Conservation (phyloP, 2,888 invertebrate species). For the Apamea epomidion region DNA sequence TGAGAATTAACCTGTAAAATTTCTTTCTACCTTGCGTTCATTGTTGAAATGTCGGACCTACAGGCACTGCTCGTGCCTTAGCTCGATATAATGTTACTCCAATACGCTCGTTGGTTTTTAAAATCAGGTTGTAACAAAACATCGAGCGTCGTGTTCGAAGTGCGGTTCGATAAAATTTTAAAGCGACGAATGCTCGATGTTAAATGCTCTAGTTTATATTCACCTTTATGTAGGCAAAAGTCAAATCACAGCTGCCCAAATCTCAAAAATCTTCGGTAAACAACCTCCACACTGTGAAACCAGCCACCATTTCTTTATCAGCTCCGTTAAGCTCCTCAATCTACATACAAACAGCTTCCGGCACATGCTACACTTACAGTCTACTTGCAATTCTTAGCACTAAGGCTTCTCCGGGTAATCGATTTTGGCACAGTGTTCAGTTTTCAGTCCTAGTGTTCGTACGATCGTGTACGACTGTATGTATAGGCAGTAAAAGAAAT, state of each 20-base stretch:
- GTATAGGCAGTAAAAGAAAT: constrained; percentile 6
- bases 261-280: neutral
- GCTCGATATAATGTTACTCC: no score
- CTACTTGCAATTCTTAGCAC: constrained; percentile 9
- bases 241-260: neutral
- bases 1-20: no score
- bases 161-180: no score
- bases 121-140: no score
- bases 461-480: neutral
- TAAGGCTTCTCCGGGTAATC: constrained; percentile 15
- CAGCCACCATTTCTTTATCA: constrained; percentile 1
- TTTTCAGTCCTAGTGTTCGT: neutral
- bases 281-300: neutral
- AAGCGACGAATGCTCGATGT: no score
- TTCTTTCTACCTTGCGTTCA: no score
- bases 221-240: neutral
- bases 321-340: constrained; percentile 15
- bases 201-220: no score
- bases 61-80: no score
- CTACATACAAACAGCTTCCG: constrained; percentile 30
- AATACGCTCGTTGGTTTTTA: no score
- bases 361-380: constrained; percentile 12
- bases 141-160: no score
- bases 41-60: no score
- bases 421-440: constrained; percentile 47